Conservation (phyloP, 2,888 invertebrate genomes). For the Mongoloraphidia duomilia region DNA sequence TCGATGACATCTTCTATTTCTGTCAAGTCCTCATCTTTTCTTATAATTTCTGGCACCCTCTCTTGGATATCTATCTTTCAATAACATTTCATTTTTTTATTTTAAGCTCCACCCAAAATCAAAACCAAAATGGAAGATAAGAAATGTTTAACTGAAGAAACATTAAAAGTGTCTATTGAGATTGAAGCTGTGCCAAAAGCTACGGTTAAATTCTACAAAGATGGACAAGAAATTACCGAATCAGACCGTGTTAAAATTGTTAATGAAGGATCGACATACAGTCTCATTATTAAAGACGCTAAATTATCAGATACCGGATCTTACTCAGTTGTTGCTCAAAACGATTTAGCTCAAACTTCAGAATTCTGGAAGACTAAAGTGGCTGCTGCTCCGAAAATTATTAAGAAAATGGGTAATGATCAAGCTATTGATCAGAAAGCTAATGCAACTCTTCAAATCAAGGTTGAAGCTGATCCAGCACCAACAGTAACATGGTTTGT, state of each 20-base stretch:
- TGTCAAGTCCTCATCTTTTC: not conserved
- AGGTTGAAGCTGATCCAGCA: constrained; percentile 70
- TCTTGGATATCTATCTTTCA: not conserved
- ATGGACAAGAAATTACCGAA: constrained; percentile 62
- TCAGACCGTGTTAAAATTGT: constrained; percentile 57
- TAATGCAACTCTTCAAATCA: constrained; percentile 55
- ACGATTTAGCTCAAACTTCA: constrained; percentile 79
- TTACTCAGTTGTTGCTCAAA: constrained; percentile 73
- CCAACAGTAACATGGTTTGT: constrained; percentile 69
- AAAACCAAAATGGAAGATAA: constrained; percentile 65
- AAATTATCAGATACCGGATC: constrained; percentile 70
- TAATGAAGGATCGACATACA: constrained; percentile 56
- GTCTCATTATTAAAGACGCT: constrained; percentile 54
- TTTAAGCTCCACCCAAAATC: constrained; percentile 66
- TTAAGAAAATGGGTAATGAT: constrained; percentile 50
- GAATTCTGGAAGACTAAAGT: constrained; percentile 83
- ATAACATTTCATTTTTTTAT: not conserved
- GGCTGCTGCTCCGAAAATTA: constrained; percentile 61
- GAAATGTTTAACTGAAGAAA: constrained; percentile 53
- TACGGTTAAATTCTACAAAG: constrained; percentile 73
- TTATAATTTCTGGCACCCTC: not conserved
- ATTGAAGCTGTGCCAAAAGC: constrained; percentile 75
- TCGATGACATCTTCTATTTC: not conserved
- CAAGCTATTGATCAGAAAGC: constrained; percentile 62
- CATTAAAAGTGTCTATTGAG: constrained; percentile 64